These are phyloP conservation scores for Thamnophis elegans DNA, from an alignment of 2,797 vertebrate genomes.

Conservation along the genomic window DNA sequence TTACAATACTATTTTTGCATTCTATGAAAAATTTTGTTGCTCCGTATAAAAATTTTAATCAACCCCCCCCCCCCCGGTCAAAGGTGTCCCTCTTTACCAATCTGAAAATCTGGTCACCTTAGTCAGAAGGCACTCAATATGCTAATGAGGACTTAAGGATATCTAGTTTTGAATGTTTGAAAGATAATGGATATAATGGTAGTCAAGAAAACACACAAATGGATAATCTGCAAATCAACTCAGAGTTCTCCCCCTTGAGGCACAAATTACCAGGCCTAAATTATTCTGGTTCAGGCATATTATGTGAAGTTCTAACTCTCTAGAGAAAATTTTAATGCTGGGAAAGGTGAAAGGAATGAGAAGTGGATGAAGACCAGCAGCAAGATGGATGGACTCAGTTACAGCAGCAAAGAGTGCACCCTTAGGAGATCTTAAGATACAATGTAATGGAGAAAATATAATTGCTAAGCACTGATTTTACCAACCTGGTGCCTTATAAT, in stretches of 20 bases:
- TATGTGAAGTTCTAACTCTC: neutral
- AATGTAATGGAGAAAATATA: neutral
- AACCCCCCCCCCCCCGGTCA: no score
- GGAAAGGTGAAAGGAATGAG: neutral
- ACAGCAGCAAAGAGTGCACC: neutral
- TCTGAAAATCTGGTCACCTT: no score
- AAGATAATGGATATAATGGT: neutral
- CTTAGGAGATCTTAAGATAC: neutral
- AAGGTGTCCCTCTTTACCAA: no score
- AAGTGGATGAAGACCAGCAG: neutral
- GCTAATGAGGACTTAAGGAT: neutral
- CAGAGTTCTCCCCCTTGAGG: neutral
- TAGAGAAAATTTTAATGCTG: neutral
- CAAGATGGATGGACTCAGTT: neutral
- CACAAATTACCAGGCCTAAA: neutral
- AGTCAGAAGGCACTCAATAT: neutral
- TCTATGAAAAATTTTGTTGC: no score
- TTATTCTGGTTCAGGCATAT: neutral
- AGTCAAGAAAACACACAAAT: neutral
- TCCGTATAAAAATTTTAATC: no score
- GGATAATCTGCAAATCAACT: neutral
- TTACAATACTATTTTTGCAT: no score
- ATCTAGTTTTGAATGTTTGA: neutral
- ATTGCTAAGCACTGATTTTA: neutral
- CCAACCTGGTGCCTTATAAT: neutral